Evolutionary conservation across 2,888 invertebrate genomes (phyloP), one percentile per base, ranked within the genome.

Genomic region (Lasioglossum lativentre): DNA sequence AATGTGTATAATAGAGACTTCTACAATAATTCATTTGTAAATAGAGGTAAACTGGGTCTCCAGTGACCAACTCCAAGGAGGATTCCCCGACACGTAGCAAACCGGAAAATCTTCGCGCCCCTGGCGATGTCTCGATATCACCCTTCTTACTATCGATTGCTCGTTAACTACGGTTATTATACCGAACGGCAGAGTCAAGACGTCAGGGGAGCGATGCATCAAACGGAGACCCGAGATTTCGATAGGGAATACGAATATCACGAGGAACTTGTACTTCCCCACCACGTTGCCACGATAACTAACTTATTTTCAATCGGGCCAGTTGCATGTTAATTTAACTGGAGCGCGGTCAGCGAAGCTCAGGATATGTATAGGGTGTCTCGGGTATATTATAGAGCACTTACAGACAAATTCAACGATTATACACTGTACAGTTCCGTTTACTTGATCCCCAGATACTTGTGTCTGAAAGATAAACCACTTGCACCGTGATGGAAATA

Each of bases 111-210:
- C 85, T 85, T 79, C 68, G 34, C 40, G 56, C 52, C 70, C 75
- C 59, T 27, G 66, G 78, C 83, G 68, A 73, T 63, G 40, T 71
- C 70, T 75, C 71, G 74, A 71, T 73, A 68, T 47, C 59, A 14
- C 45, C 72, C 47, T 27, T 72, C 71, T 71, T 77, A 47, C 76
- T 75, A 86, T 77, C 86, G 75, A 77, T 84, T 83, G 56, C 84
- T 75, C 86, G 74, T 84, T 86, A 84, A 78, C 75, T 63, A 80
- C 42, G 40, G 30, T 80, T 80, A 84, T 80, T 76, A 77, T 38
- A 76, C 76, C 16, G 70, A 74, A 45, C 75, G 52, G 45, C 45
- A 30, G 45, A 72, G 63, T 71, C 38, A 68, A 66, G 56, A 45
- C 66, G 47, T 47, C 73, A 27, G 19, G 82, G 73, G 82, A 81